Base-by-base conservation (phyloP, 2,888 invertebrate genomes). In the Boloria selene region DNA sequence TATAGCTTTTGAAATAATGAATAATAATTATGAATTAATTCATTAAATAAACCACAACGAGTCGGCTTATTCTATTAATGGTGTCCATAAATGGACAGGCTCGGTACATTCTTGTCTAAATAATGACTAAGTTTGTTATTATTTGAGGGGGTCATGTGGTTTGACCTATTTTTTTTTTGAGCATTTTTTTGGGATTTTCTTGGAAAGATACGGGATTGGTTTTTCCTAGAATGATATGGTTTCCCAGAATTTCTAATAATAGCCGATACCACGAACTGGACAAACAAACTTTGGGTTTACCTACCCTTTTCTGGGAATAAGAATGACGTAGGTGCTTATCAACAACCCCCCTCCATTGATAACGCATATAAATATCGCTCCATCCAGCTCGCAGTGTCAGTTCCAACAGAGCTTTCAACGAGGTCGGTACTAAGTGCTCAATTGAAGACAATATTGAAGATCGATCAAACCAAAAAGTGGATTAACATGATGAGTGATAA, bases 361-460 rank as follows among this genome's bases (percentile, higher is more conserved):
- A 45, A 53, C 53, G 53, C 53, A 26, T 53, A 53, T 53, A 53
- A 53, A 22, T 53, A 53, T 53, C 22, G 53, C 53, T 53, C 53
- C 53, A 53, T 53, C 53, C 22, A 58, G 50, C 60, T 49, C 49
- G n/a, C 60, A 50, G 60, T 50, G 50, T 50, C 50, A 49, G 38
- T 50, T 60, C 3, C 50, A 60, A 49, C 16, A 49, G 50, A 14
- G 45, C 13, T 45, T 45, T 45, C 45, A 45, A 45, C 45, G 45
- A 45, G 45, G 45, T 45, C 45, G 50, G 50, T 50, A 60, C 60
- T 60, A 50, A 50, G 60, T 50, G 50, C 60, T 18, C 60, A 50
- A 49, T 50, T 50, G 60, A 60, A 60, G 50, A 60, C 49, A 60
- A 50, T 60, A 60, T 49, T 50, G 50, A 49, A 50, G 31, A 60